Evolutionary conservation across 2,113 vertebrate genomes (phyloP), one percentile per base, ranked within the genome.

Genomic region (Pangasianodon gigas): DNA sequence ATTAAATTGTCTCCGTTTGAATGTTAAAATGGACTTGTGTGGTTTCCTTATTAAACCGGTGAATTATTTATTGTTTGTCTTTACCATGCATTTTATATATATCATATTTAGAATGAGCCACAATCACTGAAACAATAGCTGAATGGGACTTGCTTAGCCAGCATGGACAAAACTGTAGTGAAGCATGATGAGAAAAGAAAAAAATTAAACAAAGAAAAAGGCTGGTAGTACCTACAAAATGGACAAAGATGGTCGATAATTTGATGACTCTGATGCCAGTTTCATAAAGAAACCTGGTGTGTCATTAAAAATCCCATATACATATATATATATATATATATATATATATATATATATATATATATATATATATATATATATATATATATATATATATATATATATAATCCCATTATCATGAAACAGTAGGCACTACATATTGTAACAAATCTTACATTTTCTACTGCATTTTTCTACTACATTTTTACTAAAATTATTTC

Each of bases 1-100:
- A 84, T 92, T 91, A 54, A 90, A 90, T 94, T 89, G 46, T 93
- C 86, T 92, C 86, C 91, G 90, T 94, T 91, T 93, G 91, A 93
- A 94, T 92, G 92, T 90, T 85, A 37, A 69, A 89, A 88, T 51
- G 84, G 92, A 93, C 58, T 74, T 89, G 54, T 91, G 93, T 89
- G 90, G 92, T 91, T 91, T 92, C 91, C 92, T 92, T 93, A 92
- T 92, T 90, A 92, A 94, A 87, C 82, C 85, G 84, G 44, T 89
- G 89, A 94, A 91, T 91, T 94, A 94, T 95, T 89, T 91, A 88
- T 92, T 94, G 91, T 93, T 88, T 81, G 16, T 44, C 48, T 87
- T 92, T 91, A 84, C 62, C 52, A 79, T 92, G 88, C 85, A 82
- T 92, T 93, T 90, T 85, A 82, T 89, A 56, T 54, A 18, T 18